A percentile compares a stretch with the other conserved stretches of the same genome.
Evolutionary conservation across 1,140 invertebrate species (phyloP).

Genomic region (Nymphalis io): DNA sequence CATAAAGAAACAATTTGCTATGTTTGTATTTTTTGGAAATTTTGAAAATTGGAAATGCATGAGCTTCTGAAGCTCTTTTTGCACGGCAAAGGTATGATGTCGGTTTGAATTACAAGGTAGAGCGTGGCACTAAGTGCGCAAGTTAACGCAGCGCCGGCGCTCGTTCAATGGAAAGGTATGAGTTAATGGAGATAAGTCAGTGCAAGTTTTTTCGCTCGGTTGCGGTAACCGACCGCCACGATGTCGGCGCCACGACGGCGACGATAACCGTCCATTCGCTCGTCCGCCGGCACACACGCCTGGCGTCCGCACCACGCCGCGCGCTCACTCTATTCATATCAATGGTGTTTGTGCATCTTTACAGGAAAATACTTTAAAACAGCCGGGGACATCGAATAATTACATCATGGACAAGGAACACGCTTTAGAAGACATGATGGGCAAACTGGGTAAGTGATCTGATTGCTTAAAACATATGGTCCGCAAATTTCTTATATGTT

Average conservation of each 20-base stretch:
- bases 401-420: slow-evolving; percentile 82
- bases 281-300: slow-evolving; percentile 65
- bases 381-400: slow-evolving; percentile 28
- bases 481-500: not conserved
- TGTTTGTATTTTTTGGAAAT: not conserved
- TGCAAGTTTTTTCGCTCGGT: slow-evolving; percentile 61
- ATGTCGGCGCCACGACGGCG: slow-evolving; percentile 56
- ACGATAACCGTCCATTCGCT: slow-evolving; percentile 69
- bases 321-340: slow-evolving; percentile 43
- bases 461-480: slow-evolving; percentile 54
- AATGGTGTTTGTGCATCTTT: slow-evolving; percentile 65
- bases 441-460: slow-evolving; percentile 82
- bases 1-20: not conserved
- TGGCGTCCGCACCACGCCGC: slow-evolving; percentile 55
- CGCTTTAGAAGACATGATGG: slow-evolving; percentile 85
- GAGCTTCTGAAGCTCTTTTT: not conserved
- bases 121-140: not conserved
- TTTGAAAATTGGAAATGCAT: not conserved
- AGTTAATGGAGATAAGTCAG: slow-evolving; percentile 61
- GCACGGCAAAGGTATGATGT: not conserved
- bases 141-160: slow-evolving; percentile 37
- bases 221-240: slow-evolving; percentile 62
- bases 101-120: not conserved
- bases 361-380: slow-evolving; percentile 44
- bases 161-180: slow-evolving; percentile 47